Evolutionary conservation across 1,140 invertebrate species (phyloP).

Genomic region (Pomphorhynchus laevis): DNA sequence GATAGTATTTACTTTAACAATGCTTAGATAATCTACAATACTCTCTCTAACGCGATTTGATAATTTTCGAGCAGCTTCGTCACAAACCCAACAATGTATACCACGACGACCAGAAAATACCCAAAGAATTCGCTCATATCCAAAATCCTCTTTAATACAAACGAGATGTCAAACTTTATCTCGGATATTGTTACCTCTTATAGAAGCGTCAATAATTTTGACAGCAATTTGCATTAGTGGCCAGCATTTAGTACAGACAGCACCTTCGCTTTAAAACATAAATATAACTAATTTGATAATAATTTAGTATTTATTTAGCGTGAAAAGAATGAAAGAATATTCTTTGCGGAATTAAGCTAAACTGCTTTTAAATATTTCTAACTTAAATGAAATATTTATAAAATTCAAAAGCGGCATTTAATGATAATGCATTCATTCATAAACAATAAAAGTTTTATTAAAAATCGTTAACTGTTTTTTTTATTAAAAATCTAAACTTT

Average conservation of each 20-base stretch:
- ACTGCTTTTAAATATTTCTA: too few relatives aligned
- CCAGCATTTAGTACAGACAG: constrained; percentile 67
- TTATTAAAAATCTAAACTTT: too few relatives aligned
- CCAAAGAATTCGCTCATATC: constrained; percentile 61
- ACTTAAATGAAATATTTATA: too few relatives aligned
- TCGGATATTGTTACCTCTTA: constrained; percentile 29
- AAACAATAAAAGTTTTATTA: too few relatives aligned
- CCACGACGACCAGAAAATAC: constrained; percentile 76
- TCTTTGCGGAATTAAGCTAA: too few relatives aligned
- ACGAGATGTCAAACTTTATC: not conserved
- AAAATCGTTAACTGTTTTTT: too few relatives aligned
- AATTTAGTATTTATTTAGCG: too few relatives aligned
- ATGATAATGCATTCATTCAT: too few relatives aligned
- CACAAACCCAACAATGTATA: constrained; percentile 85
- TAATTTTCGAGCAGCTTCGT: constrained; percentile 38
- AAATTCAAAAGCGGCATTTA: too few relatives aligned
- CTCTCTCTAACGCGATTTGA: constrained; percentile 27
- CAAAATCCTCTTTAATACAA: constrained; percentile 43
- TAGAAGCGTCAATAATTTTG: constrained; percentile 43
- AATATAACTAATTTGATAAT: not conserved
- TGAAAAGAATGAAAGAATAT: too few relatives aligned
- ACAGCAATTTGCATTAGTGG: constrained; percentile 69
- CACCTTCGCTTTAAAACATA: constrained; percentile 27
- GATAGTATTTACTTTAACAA: constrained; percentile 10
- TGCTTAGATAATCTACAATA: constrained; percentile 38